Conservation (phyloP, 2,888 invertebrate genomes). For the Mythimna loreyi region DNA sequence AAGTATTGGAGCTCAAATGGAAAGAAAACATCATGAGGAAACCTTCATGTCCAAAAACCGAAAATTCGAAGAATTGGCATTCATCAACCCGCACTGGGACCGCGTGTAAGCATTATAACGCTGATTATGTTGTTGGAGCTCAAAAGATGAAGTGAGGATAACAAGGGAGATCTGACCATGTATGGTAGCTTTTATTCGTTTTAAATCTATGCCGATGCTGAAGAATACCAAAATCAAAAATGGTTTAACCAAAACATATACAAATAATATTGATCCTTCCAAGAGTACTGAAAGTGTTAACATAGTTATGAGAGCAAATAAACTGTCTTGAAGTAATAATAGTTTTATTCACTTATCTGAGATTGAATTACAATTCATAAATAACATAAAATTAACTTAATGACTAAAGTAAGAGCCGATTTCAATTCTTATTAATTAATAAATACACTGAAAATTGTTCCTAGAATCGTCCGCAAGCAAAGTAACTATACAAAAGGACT, state of each 20-base stretch:
- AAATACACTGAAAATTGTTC: constrained; percentile 8
- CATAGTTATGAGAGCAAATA: constrained; percentile 41
- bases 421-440: constrained; percentile 7
- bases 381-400: constrained; percentile 45
- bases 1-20: too few relatives aligned
- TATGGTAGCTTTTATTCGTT: neutral
- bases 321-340: constrained; percentile 41
- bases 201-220: neutral
- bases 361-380: constrained; percentile 57
- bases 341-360: constrained; percentile 56
- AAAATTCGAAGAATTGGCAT: too few relatives aligned
- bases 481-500: neutral
- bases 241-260: neutral
- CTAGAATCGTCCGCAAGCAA: neutral
- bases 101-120: too few relatives aligned
- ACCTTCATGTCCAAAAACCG: too few relatives aligned
- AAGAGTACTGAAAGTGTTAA: constrained; percentile 54
- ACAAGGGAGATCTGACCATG: neutral
- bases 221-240: neutral
- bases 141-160: neutral
- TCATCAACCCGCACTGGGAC: too few relatives aligned
- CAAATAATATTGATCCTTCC: neutral
- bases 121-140: too few relatives aligned
- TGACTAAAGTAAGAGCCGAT: constrained; percentile 35
- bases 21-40: too few relatives aligned